phyloP scores from a whole-genome alignment of 2,888 invertebrate genomes.

The Drosophila affinis region DNA sequence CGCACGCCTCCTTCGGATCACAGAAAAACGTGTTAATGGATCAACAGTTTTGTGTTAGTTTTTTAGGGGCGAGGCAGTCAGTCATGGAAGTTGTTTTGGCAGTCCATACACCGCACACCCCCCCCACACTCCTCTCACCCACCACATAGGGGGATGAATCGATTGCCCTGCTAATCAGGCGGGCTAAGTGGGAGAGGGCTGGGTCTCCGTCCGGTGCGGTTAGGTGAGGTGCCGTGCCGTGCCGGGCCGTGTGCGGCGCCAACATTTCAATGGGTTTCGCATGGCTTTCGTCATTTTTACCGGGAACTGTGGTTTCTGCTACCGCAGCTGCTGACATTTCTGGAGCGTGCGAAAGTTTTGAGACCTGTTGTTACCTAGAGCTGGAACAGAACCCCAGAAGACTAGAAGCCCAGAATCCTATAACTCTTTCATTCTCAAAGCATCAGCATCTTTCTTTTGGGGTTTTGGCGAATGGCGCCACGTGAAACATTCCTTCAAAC shows the following conservation, averaged over 20 bases:
- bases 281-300: constrained; percentile 47
- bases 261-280: constrained; percentile 25
- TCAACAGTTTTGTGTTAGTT: constrained; percentile 63
- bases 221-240: constrained; percentile 50
- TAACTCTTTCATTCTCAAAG: neutral
- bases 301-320: constrained; percentile 42
- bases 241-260: constrained; percentile 56
- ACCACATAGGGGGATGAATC: constrained; percentile 30
- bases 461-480: neutral
- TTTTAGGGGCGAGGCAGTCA: constrained; percentile 20
- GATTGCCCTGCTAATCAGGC: constrained; percentile 63
- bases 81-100: constrained; percentile 30
- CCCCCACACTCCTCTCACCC: constrained; percentile 23
- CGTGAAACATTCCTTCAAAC: neutral
- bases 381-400: neutral
- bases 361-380: neutral
- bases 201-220: constrained; percentile 10
- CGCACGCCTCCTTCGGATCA: constrained; percentile 53
- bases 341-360: constrained; percentile 59
- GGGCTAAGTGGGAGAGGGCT: constrained; percentile 31
- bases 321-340: constrained; percentile 43
- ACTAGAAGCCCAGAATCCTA: too few relatives aligned
- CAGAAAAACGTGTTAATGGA: constrained; percentile 69
- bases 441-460: neutral
- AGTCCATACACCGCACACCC: constrained; percentile 16